Evolutionary conservation across 2,888 invertebrate species (phyloP).

Genomic region (Plagodis pulveraria): DNA sequence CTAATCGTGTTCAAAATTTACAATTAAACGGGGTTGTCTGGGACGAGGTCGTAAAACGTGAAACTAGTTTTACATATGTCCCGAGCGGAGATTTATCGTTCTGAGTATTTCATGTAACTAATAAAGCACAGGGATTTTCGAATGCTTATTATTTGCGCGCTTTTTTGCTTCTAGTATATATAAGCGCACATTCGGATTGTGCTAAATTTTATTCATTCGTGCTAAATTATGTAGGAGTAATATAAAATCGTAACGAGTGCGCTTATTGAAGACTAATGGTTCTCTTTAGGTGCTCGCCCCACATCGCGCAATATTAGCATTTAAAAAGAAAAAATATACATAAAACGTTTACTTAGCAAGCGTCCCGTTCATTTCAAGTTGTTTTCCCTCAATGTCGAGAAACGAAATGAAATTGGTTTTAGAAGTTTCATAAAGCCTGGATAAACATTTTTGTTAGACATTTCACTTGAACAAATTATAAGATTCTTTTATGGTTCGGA

Average conservation of each 20-base stretch:
- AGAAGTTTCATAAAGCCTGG: conserved; percentile 48
- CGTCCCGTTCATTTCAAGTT: conserved; percentile 51
- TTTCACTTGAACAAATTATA: conserved; percentile 34
- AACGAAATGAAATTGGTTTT: conserved; percentile 55
- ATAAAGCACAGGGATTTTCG: too few relatives aligned
- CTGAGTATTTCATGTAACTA: too few relatives aligned
- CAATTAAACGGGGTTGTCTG: too few relatives aligned
- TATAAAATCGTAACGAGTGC: conserved; percentile 13
- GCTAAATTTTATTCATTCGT: neutral
- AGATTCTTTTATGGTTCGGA: conserved; percentile 1
- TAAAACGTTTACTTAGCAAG: conserved; percentile 55
- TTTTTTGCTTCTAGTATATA: too few relatives aligned
- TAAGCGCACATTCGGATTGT: neutral
- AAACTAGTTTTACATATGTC: too few relatives aligned
- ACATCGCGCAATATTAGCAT: conserved; percentile 53
- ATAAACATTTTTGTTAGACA: conserved; percentile 46
- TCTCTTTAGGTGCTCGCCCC: conserved; percentile 34
- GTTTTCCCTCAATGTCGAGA: conserved; percentile 50
- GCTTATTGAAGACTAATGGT: conserved; percentile 27
- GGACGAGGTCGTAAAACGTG: too few relatives aligned
- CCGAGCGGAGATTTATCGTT: too few relatives aligned
- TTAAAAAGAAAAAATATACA: conserved; percentile 59
- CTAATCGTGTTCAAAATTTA: too few relatives aligned
- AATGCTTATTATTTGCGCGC: too few relatives aligned
- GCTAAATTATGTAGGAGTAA: conserved; percentile 13